Base-by-base conservation (phyloP, 2,888 invertebrate genomes). In the Malacosoma neustria region DNA sequence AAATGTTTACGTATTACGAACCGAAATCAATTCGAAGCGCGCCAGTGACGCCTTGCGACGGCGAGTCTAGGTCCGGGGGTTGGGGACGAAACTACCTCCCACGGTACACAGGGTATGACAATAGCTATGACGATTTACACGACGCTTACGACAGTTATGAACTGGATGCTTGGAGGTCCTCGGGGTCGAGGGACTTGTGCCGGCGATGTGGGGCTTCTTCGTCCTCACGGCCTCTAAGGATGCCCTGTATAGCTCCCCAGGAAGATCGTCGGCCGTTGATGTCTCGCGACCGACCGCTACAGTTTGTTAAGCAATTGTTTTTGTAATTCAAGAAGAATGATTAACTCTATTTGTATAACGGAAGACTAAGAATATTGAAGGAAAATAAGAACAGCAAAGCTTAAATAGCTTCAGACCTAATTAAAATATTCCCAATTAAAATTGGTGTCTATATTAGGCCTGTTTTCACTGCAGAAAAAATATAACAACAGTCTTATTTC, bases 41-140 rank as follows among this genome's bases (percentile, higher is more conserved):
- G 3, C 84, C 84, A 11, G 80, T 81, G 3, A 84, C 84, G 7
- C 84, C 84, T n/a, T 77, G 82, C 54, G 82, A 84, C 41, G 77
- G 72, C 49, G 81, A 75, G 45, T 61, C 77, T 2, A 69, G 69
- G 2, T 72, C 77, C 32, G 57, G 61, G 41, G 52, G 60, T 15
- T 61, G 70, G 57, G 61, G 45, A 45, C 56, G 46, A 36, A 51
- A 40, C 34, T 57, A 53, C n/a, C 51, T 49, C 38, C 41, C 47
- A 34, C 38, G 45, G 35, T 48, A 49, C 36, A 38, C 62, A 41
- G 63, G 67, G 44, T 66, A 67, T 32, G 63, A 66, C 14, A 72
- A 69, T 48, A 54, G 51, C 35, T 67, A 72, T 32, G 69, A 73
- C 40, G 49, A 59, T 3, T 43, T 54, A 4, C 22, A 22, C 22